Conservation (phyloP, 2,797 vertebrate genomes). For the Alcedo quadribrachys region DNA sequence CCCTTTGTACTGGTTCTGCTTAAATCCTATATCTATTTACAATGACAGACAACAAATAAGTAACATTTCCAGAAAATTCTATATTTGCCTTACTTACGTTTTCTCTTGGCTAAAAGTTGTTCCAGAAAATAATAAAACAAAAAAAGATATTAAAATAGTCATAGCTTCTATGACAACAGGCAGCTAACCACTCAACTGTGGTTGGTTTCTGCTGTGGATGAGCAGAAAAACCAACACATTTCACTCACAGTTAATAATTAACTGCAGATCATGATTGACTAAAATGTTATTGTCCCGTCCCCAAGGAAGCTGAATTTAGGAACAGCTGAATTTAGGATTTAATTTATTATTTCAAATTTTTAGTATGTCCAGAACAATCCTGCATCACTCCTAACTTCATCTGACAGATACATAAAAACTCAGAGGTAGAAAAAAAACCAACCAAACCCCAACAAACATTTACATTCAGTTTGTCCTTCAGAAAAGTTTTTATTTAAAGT, state of each 20-base stretch:
- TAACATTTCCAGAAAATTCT: background rate
- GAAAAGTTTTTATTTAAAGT: background rate
- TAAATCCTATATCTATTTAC: background rate
- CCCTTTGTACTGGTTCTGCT: background rate
- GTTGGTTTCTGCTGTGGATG: background rate
- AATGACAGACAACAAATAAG: background rate
- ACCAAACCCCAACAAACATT: background rate
- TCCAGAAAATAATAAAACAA: constrained; percentile 53
- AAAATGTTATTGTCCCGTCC: background rate
- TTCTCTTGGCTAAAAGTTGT: constrained; percentile 73
- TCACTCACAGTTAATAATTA: constrained; percentile 76
- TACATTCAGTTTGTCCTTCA: background rate
- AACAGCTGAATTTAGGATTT: background rate
- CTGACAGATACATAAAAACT: background rate
- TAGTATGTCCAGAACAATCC: background rate
- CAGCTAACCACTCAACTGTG: background rate
- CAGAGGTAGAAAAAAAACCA: background rate
- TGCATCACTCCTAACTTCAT: background rate
- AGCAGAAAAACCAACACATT: background rate
- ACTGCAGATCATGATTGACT: background rate
- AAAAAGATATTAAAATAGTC: constrained; percentile 46
- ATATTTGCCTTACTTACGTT: constrained; percentile 74
- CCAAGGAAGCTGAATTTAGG: background rate
- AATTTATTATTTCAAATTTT: background rate
- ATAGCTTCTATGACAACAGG: constrained; percentile 38